Evolutionary conservation across 2,888 invertebrate species (phyloP).

Genomic region (Rhopalosiphum nymphaeae): DNA sequence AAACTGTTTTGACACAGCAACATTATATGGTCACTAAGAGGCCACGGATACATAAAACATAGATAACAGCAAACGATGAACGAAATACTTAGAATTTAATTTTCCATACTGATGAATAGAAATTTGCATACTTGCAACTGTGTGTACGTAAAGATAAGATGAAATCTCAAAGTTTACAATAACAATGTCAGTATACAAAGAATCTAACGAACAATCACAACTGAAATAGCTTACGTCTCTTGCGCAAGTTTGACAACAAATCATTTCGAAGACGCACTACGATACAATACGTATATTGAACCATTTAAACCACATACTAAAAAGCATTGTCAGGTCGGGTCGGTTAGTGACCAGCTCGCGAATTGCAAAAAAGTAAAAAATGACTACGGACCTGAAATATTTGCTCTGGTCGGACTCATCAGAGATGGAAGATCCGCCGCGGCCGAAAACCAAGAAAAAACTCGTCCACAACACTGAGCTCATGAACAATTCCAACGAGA

Average conservation of each 20-base stretch:
- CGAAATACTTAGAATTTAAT: neutral
- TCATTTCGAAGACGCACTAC: neutral
- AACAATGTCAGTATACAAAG: neutral
- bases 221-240: neutral
- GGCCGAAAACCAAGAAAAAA: slow-evolving; percentile 28
- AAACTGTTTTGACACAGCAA: neutral
- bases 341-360: neutral
- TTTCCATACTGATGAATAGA: neutral
- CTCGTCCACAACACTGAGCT: neutral
- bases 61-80: neutral
- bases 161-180: neutral
- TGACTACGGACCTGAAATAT: slow-evolving; percentile 19
- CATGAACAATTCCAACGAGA: neutral
- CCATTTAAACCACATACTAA: neutral
- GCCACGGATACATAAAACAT: neutral
- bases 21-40: neutral
- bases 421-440: slow-evolving; percentile 8
- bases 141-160: neutral
- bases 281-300: neutral
- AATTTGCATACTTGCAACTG: neutral
- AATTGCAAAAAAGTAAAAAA: neutral
- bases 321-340: neutral
- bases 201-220: neutral
- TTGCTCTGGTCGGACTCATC: neutral
- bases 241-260: neutral